Conservation (phyloP, 2,797 vertebrate species). For the Amphiprion clarkii region DNA sequence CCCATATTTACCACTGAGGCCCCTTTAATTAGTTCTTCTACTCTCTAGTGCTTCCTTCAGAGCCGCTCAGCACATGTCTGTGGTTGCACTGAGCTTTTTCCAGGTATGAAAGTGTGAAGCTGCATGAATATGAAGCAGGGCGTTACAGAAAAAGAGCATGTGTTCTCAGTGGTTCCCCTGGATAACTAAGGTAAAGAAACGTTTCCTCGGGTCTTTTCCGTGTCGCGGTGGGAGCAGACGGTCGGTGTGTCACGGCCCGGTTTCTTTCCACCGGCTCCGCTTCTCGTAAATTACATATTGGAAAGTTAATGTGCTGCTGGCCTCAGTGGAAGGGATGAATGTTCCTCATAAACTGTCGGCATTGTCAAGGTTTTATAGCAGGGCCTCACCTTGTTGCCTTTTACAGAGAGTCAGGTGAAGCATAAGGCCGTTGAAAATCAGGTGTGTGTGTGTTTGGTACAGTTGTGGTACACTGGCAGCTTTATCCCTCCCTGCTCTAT, state of each 20-base stretch:
- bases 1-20: background rate
- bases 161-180: slow-evolving; percentile 22
- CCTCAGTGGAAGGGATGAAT: slow-evolving; percentile 40
- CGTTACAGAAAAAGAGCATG: background rate
- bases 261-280: background rate
- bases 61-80: background rate
- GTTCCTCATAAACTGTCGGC: slow-evolving; percentile 45
- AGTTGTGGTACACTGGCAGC: slow-evolving; percentile 60
- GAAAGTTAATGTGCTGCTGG: slow-evolving; percentile 29
- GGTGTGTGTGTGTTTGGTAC: slow-evolving; percentile 41
- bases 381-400: slow-evolving; percentile 41
- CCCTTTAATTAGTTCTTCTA: background rate
- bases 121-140: slow-evolving; percentile 47
- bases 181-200: slow-evolving; percentile 48
- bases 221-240: slow-evolving; percentile 20
- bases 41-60: too few species aligned
- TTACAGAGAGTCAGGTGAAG: slow-evolving; percentile 42
- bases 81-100: slow-evolving; percentile 25
- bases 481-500: slow-evolving; percentile 59
- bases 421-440: slow-evolving; percentile 22
- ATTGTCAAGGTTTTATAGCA: slow-evolving; percentile 48
- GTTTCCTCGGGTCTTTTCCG: slow-evolving; percentile 38
- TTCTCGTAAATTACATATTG: slow-evolving; percentile 47
- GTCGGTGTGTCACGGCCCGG: background rate
- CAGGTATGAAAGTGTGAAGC: slow-evolving; percentile 27